Base-by-base conservation (phyloP, 2,797 vertebrate species). In the Crenichthys baileyi region DNA sequence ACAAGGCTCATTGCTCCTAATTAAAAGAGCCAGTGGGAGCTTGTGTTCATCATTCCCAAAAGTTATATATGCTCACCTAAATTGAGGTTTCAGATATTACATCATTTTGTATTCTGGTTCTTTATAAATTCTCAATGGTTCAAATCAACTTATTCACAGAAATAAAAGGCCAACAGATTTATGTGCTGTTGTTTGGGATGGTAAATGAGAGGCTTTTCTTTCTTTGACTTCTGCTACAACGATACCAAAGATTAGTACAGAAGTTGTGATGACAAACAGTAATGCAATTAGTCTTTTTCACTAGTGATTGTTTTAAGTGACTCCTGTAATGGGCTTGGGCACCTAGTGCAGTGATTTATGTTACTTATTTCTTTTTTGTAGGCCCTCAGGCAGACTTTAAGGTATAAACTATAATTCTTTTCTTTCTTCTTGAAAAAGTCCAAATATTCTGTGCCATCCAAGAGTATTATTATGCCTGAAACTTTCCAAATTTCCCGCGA, bases 221-320 rank as follows among this genome's bases (percentile, higher is more conserved):
- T 75, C 83, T 68, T 80, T 82, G 72, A 55, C 81, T 83, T 77
- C 74, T 60, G 83, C 88, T 83, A 80, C 84, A 86, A 78, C 83
- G 83, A 85, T 85, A 78, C 65, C 48, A 61, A 78, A 93, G 92
- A 93, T 91, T 91, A 89, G 93, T 94, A 89, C 75, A 56, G 82
- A 87, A 82, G 88, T 83, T 81, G 74, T 92, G 92, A 93, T 94
- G 91, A 91, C 83, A 85, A 87, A 88, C 89, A 83, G 81, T 83
- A 84, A 90, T 86, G 85, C 90, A 84, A 83, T 92, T 87, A 90
- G 78, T 93, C 93, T 95, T 94, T 88, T 72, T 84, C 88, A 91
- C 82, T 93, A 93, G 93, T 92, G 93, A 95, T 93, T 93, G 92
- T 84, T 95, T 92, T 93, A 93, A 94, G 89, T 91, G 93, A 95